A percentile compares a stretch with the other conserved stretches of the same genome.
Evolutionary conservation across 2,113 vertebrate genomes (phyloP).

Genomic region (Pholis gunnellus): DNA sequence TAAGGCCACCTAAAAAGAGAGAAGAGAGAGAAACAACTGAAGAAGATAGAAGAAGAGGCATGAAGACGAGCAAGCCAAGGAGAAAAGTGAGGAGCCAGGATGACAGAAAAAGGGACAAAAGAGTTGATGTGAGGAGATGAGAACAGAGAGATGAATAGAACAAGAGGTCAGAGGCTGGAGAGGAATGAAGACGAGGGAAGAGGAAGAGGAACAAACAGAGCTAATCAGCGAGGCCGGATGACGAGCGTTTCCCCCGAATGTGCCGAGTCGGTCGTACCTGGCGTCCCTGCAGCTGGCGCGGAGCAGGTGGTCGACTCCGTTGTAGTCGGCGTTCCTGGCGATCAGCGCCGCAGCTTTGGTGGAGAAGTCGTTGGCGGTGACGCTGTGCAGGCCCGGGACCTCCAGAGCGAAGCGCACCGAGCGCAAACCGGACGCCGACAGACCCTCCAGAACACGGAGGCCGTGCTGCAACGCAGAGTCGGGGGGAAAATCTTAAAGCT

Average conservation of each 20-base stretch:
- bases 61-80: not conserved
- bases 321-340: constrained; percentile 85
- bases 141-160: not conserved
- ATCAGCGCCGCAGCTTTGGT: constrained; percentile 87
- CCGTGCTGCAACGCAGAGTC: constrained; percentile 47
- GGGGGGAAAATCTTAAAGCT: not conserved
- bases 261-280: constrained; percentile 79
- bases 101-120: not conserved
- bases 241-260: not conserved
- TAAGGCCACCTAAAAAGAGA: not conserved
- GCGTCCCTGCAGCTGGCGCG: constrained; percentile 89
- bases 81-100: not conserved
- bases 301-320: constrained; percentile 85
- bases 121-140: not conserved
- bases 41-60: not conserved
- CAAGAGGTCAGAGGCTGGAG: constrained; percentile 10
- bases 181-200: constrained; percentile 3
- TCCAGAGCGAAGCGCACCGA: constrained; percentile 93
- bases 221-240: not conserved
- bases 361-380: constrained; percentile 93
- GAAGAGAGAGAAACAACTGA: not conserved
- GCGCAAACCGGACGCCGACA: constrained; percentile 92
- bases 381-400: constrained; percentile 88
- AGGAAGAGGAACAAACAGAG: not conserved
- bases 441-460: constrained; percentile 89